These are phyloP conservation scores for Lycocerus yunnanus DNA, from an alignment of 2,888 invertebrate species.

Conservation along the genomic window DNA sequence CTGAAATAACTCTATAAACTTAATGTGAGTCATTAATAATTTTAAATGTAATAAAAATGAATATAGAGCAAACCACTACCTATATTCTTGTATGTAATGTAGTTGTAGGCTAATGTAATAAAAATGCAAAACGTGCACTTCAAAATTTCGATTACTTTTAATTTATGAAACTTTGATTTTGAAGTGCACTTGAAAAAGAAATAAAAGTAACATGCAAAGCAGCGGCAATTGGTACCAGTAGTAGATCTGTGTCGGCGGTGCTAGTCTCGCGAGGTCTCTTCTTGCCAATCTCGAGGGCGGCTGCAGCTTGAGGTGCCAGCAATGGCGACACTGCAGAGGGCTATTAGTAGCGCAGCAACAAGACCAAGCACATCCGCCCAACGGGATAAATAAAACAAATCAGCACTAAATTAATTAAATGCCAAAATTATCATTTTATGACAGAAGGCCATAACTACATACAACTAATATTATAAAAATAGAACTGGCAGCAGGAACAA, in stretches of 20 bases:
- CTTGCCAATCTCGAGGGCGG: constrained; percentile 89
- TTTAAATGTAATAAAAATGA: background rate
- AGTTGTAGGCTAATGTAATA: constrained; percentile 18
- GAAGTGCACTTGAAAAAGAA: constrained; percentile 35
- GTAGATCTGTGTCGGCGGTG: constrained; percentile 81
- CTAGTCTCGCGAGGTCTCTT: constrained; percentile 86
- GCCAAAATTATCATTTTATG: constrained; percentile 29
- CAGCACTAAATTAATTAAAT: constrained; percentile 55
- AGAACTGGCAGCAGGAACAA: constrained; percentile 23
- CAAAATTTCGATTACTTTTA: background rate
- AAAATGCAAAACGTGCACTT: constrained; percentile 23
- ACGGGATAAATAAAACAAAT: constrained; percentile 56
- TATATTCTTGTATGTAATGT: constrained; percentile 25
- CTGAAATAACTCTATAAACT: background rate
- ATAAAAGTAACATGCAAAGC: constrained; percentile 64
- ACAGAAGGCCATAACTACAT: constrained; percentile 28
- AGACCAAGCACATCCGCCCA: constrained; percentile 57
- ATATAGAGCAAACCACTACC: constrained; percentile 36
- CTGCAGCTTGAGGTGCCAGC: constrained; percentile 68
- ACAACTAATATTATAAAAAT: constrained; percentile 21
- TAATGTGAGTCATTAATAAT: background rate
- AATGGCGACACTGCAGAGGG: constrained; percentile 63
- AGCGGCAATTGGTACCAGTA: constrained; percentile 85
- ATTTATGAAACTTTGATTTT: background rate
- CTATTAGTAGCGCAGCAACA: constrained; percentile 59